Evolutionary conservation across 2,888 invertebrate genomes (phyloP), one percentile per base, ranked within the genome.

Genomic region (Rhagophthalmus giganteus): DNA sequence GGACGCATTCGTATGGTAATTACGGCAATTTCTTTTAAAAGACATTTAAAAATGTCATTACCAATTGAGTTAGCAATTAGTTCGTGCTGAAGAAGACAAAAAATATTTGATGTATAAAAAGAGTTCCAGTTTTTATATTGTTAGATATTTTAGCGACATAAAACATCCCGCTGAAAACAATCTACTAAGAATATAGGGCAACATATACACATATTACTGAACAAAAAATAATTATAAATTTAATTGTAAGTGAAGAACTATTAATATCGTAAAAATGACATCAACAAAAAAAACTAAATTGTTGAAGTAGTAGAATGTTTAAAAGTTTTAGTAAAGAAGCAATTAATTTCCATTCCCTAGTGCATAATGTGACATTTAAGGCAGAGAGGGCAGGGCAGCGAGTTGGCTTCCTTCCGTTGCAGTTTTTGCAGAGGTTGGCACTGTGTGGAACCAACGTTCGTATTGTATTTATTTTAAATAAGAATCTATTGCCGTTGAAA

Each of bases 311-410:
- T 45, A 45, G 38, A 39, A 42, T 47, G 45, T 44, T 49, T 49
- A 54, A 39, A 39, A 49, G 34, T 49, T 54, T 35, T 25, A 38
- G 34, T 46, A 46, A 27, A 13, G 35, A 14, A 46, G 44, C 52
- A 55, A 55, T 55, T 55, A 55, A 55, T 55, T 55, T 52, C 33
- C 52, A 48, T 42, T 55, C 55, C 47, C 41, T 47, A 26, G 46
- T 44, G 52, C 50, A 55, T 52, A 52, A 55, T 48, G 52, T 52
- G 55, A 52, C 55, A 52, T 55, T 51, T 48, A 35, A 55, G 52
- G 52, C 52, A 52, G 52, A 45, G 37, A 20, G 32, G 44, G n/a
- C n/a, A n/a, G n/a, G 41, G 46, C 24, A 35, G 48, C 26, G 25
- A 28, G 15, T 41, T 46, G 30, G 24, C 13, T 35, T 33, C 37